These are phyloP conservation scores for Dicerorhinus sumatrensis DNA, from an alignment of 2,113 vertebrate species.

Conservation along the genomic window DNA sequence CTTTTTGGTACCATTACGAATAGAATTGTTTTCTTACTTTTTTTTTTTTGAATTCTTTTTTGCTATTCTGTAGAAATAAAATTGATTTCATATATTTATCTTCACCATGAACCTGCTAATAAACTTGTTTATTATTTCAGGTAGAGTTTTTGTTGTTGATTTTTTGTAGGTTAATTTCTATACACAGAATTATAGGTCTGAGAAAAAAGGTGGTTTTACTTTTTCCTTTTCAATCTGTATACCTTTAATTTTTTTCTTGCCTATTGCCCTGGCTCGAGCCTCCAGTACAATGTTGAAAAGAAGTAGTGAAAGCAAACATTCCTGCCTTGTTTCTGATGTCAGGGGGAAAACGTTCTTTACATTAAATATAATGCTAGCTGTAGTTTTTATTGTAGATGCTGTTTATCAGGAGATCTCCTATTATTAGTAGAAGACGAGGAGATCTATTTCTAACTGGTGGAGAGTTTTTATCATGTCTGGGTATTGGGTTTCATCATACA, in stretches of 20 bases:
- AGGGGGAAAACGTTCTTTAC: background rate
- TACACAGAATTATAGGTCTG: background rate
- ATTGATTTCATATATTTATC: background rate
- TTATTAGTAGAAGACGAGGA: background rate
- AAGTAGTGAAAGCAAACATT: too few relatives aligned
- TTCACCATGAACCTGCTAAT: background rate
- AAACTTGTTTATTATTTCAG: background rate
- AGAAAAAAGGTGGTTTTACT: background rate
- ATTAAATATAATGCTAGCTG: background rate
- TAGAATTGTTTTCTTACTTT: background rate
- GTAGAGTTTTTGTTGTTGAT: background rate
- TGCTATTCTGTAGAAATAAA: background rate
- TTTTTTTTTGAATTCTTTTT: conserved; percentile 2
- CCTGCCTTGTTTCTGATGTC: too few relatives aligned
- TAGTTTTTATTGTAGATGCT: background rate
- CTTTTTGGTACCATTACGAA: background rate
- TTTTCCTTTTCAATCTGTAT: too few relatives aligned
- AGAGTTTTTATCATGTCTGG: background rate
- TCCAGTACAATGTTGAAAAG: too few relatives aligned
- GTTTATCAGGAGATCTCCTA: background rate
- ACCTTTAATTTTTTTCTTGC: too few relatives aligned
- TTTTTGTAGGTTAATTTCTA: background rate
- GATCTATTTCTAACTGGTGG: background rate
- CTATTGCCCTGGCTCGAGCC: too few relatives aligned
- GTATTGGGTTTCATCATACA: background rate